phyloP scores from a whole-genome alignment of 1,140 invertebrate species.

The Drosophila serrata region DNA sequence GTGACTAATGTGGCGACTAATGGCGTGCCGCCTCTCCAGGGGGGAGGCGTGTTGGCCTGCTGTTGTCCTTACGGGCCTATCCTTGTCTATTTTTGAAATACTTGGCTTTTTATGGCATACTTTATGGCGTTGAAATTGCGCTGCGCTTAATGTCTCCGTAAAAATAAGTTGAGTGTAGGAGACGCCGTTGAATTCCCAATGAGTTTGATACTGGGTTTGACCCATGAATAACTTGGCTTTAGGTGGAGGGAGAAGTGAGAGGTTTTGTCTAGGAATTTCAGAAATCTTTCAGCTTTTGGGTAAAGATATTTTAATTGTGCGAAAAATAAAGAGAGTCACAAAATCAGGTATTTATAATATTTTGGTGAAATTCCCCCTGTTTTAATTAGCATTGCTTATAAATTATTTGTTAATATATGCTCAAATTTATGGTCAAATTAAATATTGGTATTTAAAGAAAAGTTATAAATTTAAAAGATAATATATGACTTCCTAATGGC shows the following conservation, averaged over 20 bases:
- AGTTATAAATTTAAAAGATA: background rate
- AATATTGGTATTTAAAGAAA: constrained; percentile 8
- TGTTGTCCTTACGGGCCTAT: constrained; percentile 44
- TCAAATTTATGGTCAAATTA: constrained; percentile 1
- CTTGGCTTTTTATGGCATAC: constrained; percentile 77
- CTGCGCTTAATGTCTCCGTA: constrained; percentile 61
- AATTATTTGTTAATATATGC: constrained; percentile 1
- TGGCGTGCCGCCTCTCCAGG: constrained; percentile 69
- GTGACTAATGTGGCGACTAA: constrained; percentile 77
- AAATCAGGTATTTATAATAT: constrained; percentile 15
- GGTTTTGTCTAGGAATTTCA: constrained; percentile 25
- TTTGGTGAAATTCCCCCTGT: background rate
- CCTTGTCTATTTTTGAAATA: constrained; percentile 66
- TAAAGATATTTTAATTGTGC: constrained; percentile 24
- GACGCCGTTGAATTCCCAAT: constrained; percentile 51
- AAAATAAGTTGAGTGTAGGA: constrained; percentile 1
- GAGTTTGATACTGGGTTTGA: constrained; percentile 38
- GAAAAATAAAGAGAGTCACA: constrained; percentile 17
- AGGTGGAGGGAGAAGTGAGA: background rate
- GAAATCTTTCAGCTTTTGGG: constrained; percentile 24
- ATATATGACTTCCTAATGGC: constrained; percentile 2
- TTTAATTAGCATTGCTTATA: constrained; percentile 7
- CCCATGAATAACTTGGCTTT: constrained; percentile 25
- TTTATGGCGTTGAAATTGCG: constrained; percentile 78
- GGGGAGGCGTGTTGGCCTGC: constrained; percentile 11